Evolutionary conservation across 2,797 vertebrate species (phyloP), one percentile per base, ranked within the genome.

Genomic region (Macrochelys suwanniensis): DNA sequence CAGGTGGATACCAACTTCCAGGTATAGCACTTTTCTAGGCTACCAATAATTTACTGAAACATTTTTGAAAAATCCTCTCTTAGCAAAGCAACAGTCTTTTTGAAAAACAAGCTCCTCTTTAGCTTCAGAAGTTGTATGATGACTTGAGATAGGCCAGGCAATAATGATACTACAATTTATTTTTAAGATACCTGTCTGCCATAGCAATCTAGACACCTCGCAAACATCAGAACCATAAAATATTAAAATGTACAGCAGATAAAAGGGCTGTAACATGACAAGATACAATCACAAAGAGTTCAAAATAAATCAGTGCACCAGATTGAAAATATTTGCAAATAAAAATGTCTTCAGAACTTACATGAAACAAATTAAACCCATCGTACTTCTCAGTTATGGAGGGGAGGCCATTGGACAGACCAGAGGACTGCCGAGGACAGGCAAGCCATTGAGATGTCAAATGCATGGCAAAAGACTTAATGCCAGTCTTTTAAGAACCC

Each of bases 31-130:
- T 87, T 89, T 59, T 93, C 71, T 42, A 94, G 53, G n/a, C 42
- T 89, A 54, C 74, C 76, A 90, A 82, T 93, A 94, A 94, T 94
- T 79, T 90, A 89, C 42, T 50, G 4, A 74, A 88, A 77, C 57
- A 9, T n/a, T 50, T 10, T 86, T 85, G 85, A 83, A 47, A n/a
- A 90, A 59, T 76, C 37, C 12, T 7, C 77, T 33, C 89, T 65
- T 84, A 90, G 68, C 45, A 16, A 85, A 79, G 82, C 25, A 93
- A 3, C 59, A 95, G 80, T 19, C 23, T 50, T 93, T 87, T 71
- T 61, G n/a, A 84, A 87, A 87, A 92, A 31, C n/a, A 89, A 49
- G 21, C 33, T 78, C 4, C 33, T 54, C 53, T 54, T 49, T 37
- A 45, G 83, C 50, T 79, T 93, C 51, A 61, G 76, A 86, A 93